Evolutionary conservation across 2,113 vertebrate species (phyloP).

Genomic region (human): DNA sequence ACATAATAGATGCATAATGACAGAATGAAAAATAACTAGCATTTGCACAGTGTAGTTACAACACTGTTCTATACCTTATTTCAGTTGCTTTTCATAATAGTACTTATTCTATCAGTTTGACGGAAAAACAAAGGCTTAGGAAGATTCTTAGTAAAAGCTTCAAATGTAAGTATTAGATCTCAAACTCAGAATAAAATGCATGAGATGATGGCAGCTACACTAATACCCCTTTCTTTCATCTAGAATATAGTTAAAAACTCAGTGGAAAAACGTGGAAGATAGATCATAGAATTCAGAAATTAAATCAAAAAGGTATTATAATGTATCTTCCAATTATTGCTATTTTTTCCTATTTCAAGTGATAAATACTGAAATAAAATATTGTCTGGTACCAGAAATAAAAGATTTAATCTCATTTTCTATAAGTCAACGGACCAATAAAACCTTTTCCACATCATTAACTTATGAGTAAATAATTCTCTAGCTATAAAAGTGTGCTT

Average conservation of each 20-base stretch:
- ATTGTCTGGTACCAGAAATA: neutral
- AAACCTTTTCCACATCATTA: slow-evolving; percentile 43
- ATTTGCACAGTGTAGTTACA: neutral
- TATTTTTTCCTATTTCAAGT: slow-evolving; percentile 44
- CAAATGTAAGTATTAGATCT: neutral
- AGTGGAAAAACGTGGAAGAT: neutral
- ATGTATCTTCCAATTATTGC: neutral
- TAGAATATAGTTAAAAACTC: neutral
- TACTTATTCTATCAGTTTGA: neutral
- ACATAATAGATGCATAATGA: neutral
- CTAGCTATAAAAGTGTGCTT: neutral
- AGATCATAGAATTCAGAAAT: neutral
- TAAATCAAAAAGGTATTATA: neutral
- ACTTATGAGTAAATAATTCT: slow-evolving; percentile 12
- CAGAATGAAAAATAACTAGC: slow-evolving; percentile 28
- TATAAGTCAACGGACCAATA: neutral
- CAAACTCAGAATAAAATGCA: neutral
- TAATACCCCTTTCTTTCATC: neutral
- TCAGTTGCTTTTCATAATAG: slow-evolving; percentile 17
- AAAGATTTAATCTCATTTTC: neutral
- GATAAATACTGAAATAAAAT: slow-evolving; percentile 33
- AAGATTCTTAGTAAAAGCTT: neutral
- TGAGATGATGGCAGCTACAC: neutral
- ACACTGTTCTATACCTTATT: neutral
- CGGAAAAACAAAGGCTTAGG: neutral